Evolutionary conservation across 2,113 vertebrate species (phyloP).

Genomic region (Thamnophis sirtalis): DNA sequence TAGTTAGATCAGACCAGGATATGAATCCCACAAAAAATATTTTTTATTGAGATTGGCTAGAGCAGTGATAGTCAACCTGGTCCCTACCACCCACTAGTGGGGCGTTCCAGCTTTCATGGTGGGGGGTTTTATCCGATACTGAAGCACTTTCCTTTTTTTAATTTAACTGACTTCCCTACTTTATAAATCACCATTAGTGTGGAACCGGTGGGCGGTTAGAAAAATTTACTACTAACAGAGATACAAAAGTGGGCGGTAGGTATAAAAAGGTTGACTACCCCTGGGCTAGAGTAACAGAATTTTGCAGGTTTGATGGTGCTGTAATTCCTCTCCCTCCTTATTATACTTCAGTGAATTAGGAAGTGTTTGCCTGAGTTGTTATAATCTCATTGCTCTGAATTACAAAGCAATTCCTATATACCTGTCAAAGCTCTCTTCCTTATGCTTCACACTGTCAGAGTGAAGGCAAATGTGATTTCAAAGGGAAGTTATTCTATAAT

Average conservation of each 20-base stretch:
- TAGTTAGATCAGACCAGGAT: background rate
- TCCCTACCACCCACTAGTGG: too few species aligned
- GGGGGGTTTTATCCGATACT: too few species aligned
- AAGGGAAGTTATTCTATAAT: background rate
- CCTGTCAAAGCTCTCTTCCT: background rate
- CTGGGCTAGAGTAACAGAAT: background rate
- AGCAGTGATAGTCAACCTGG: too few species aligned
- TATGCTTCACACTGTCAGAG: background rate
- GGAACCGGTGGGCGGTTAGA: too few species aligned
- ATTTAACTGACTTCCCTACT: too few species aligned
- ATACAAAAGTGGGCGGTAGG: too few species aligned
- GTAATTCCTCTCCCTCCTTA: background rate
- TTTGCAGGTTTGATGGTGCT: background rate
- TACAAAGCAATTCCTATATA: background rate
- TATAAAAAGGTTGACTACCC: too few species aligned
- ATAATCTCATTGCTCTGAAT: background rate
- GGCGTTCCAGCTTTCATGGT: too few species aligned
- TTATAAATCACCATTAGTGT: too few species aligned
- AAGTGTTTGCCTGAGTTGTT: background rate
- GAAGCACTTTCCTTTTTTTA: too few species aligned
- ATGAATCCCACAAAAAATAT: background rate
- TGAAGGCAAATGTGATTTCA: background rate
- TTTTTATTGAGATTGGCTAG: background rate
- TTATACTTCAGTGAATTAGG: background rate
- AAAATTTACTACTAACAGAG: too few species aligned